Percentiles rank a stretch among this genome's conserved stretches.
Evolutionary conservation across 2,888 invertebrate genomes (phyloP).

Genomic region (Prostheceraeus crozeri): DNA sequence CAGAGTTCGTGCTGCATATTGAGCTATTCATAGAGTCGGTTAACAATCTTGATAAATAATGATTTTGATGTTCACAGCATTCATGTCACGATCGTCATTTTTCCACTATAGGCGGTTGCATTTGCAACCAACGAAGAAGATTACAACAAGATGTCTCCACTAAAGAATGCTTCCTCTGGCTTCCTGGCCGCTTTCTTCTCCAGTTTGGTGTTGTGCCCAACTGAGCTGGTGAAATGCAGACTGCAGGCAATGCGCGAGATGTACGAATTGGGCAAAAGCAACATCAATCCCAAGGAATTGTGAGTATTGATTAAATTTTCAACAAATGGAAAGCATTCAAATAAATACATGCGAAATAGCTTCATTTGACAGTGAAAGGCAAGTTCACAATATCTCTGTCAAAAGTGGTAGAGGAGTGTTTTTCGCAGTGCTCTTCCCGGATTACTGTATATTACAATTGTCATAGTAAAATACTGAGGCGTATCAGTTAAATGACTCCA

Average conservation of each 20-base stretch:
- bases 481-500: too few relatives aligned
- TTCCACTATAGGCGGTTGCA: conserved; percentile 19
- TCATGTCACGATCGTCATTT: too few relatives aligned
- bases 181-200: conserved; percentile 92
- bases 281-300: conserved; percentile 13
- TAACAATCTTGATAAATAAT: too few relatives aligned
- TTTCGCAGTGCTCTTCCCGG: too few relatives aligned
- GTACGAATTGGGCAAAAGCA: conserved; percentile 37
- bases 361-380: too few relatives aligned
- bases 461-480: too few relatives aligned
- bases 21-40: too few relatives aligned
- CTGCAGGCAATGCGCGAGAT: conserved; percentile 83
- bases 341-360: neutral
- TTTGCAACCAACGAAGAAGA: conserved; percentile 62
- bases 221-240: conserved; percentile 91
- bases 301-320: conserved; percentile 11
- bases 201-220: conserved; percentile 87
- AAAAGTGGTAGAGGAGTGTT: too few relatives aligned
- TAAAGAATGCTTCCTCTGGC: conserved; percentile 79
- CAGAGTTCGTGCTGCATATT: too few relatives aligned
- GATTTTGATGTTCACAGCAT: conserved; percentile 36
- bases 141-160: conserved; percentile 63
- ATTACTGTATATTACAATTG: too few relatives aligned
- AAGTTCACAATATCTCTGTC: too few relatives aligned
- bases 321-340: neutral